Percentiles rank a stretch among this genome's conserved stretches.
phyloP scores from a whole-genome alignment of 2,113 vertebrate genomes.

The Pelvicachromis taeniatus region DNA sequence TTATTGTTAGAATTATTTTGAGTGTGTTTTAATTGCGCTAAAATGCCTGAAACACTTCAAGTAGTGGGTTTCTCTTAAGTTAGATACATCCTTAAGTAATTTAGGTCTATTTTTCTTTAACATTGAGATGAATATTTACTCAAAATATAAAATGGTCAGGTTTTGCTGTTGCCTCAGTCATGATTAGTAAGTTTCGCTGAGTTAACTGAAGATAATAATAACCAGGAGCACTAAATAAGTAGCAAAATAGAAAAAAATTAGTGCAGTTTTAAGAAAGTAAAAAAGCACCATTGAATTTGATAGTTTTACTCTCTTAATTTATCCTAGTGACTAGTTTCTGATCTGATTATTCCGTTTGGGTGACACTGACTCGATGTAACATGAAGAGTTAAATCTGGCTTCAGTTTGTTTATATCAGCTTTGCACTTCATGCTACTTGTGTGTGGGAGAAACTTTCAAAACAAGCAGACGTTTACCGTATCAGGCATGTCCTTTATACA shows the following conservation, averaged over 20 bases:
- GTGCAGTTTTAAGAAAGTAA: background rate
- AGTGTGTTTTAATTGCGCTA: background rate
- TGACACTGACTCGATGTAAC: background rate
- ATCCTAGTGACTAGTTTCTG: background rate
- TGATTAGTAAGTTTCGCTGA: background rate
- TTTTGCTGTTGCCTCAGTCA: background rate
- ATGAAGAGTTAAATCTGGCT: background rate
- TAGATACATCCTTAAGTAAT: background rate
- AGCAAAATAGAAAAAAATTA: background rate
- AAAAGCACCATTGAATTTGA: background rate
- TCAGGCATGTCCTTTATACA: background rate
- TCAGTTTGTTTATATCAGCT: background rate
- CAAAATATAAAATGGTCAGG: background rate
- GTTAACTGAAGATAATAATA: background rate
- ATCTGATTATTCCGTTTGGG: background rate
- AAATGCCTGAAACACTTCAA: background rate
- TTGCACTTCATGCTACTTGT: background rate
- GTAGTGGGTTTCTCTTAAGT: background rate
- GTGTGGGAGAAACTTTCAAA: background rate
- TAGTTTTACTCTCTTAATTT: background rate
- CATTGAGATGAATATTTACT: background rate
- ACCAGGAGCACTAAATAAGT: background rate
- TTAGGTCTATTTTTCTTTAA: background rate
- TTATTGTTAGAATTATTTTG: background rate
- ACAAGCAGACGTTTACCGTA: background rate